A percentile compares a stretch with the other conserved stretches of the same genome.
These are phyloP conservation scores for Semicossyphus pulcher DNA, from an alignment of 2,113 vertebrate species.

Conservation along the genomic window DNA sequence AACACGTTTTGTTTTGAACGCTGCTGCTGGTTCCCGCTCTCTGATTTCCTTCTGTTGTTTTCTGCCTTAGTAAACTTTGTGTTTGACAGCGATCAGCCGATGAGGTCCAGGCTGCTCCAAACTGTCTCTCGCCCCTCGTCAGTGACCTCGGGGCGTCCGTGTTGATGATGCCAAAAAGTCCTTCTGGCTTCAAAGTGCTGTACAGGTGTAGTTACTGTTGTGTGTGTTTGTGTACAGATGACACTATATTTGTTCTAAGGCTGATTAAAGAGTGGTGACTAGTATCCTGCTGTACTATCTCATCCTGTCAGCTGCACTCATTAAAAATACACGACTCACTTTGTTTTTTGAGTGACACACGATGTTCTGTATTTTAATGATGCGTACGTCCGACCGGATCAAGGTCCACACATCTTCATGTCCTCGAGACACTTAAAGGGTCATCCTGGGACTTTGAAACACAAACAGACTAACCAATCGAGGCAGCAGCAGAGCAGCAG, in stretches of 20 bases:
- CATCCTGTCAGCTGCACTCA: not conserved
- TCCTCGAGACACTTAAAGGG: too few relatives aligned
- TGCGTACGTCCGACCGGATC: too few relatives aligned
- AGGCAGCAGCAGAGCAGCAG: too few relatives aligned
- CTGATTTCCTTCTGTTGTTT: conserved; percentile 1
- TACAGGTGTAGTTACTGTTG: conserved; percentile 25
- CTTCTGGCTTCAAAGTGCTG: conserved; percentile 4
- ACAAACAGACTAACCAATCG: too few relatives aligned
- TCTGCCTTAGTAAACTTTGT: conserved; percentile 10
- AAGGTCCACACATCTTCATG: too few relatives aligned
- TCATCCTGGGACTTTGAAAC: too few relatives aligned
- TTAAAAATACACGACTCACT: conserved; percentile 3
- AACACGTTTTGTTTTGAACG: conserved; percentile 13
- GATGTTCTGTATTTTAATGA: too few relatives aligned
- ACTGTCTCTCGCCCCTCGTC: not conserved
- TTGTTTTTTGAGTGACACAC: not conserved
- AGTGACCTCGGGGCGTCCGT: not conserved
- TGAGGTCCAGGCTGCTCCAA: conserved; percentile 10
- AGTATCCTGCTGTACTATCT: conserved; percentile 9
- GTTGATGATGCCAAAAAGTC: conserved; percentile 20
- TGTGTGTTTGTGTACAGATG: conserved; percentile 6
- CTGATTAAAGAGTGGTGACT: conserved; percentile 21
- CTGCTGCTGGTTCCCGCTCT: conserved; percentile 13
- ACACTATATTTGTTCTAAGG: conserved; percentile 30
- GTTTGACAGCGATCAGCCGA: not conserved